Base-by-base conservation (phyloP, 2,113 vertebrate genomes). In the Hippolais icterina region DNA sequence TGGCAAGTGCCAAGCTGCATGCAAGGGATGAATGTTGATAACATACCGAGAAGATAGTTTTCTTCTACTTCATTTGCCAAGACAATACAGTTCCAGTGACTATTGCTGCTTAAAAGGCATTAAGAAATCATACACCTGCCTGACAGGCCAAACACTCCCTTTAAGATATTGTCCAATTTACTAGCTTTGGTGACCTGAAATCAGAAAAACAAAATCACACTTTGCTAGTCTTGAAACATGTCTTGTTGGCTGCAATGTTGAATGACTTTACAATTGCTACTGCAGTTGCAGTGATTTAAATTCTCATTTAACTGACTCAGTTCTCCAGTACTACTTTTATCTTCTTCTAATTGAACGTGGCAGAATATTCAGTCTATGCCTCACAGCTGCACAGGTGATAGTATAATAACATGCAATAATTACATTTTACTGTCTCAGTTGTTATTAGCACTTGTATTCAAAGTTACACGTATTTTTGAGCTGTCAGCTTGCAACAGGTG, bases 301-400 rank as follows among this genome's bases (percentile, higher is more conserved):
- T 78, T 71, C 42, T 75, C 77, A 85, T 75, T 92, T 93, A 94
- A 97, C 81, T 87, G 78, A 87, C 88, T 85, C 6, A 10, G 49
- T 94, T 96, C 85, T 89, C 70, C 84, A 80, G 69, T 86, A 41
- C 68, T 95, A 94, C 96, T 97, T 94, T 97, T 97, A 96, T 94
- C 89, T 93, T 90, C 83, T 94, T 96, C 90, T 95, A 97, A 97
- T 65, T 96, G 71, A 90, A 90, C 1, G 47, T 90, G 89, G 89
- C 92, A 92, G 95, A 95, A 92, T 91, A 94, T 86, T 95, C 94
- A 77, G 65, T 94, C 92, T 96, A 25, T 13, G 14, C 69, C 79
- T 97, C 7, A 0, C 84, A 97, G 95, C 90, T 96, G 90, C 94
- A 94, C 96, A 97, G 97, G 94, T 97, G 97, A 97, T 94, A 97